Percentiles rank a stretch among this genome's conserved stretches.
Evolutionary conservation across 1,140 invertebrate species (phyloP).

Genomic region (Drosophila ananassae): DNA sequence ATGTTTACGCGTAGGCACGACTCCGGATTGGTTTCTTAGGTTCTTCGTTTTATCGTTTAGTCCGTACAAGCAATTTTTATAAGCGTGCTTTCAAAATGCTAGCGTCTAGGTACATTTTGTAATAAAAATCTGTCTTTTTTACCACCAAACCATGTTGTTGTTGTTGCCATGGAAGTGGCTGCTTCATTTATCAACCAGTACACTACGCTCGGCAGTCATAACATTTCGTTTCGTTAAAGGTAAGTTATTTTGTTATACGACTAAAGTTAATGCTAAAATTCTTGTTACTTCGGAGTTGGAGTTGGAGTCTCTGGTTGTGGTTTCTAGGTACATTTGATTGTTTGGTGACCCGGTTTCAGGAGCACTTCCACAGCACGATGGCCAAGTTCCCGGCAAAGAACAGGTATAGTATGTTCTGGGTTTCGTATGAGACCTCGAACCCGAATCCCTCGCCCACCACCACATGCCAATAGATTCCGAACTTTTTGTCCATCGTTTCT

Average conservation of each 20-base stretch:
- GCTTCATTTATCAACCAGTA: slow-evolving; percentile 4
- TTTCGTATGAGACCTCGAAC: slow-evolving; percentile 96
- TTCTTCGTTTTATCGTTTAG: slow-evolving; percentile 31
- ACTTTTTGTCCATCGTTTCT: slow-evolving; percentile 97
- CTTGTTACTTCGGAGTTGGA: slow-evolving; percentile 22
- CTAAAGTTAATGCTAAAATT: slow-evolving; percentile 50
- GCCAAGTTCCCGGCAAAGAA: slow-evolving; percentile 96
- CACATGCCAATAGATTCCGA: slow-evolving; percentile 96
- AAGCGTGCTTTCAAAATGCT: slow-evolving; percentile 40
- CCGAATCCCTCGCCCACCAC: slow-evolving; percentile 97
- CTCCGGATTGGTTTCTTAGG: not conserved
- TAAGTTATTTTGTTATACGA: slow-evolving; percentile 27
- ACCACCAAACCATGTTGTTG: slow-evolving; percentile 16
- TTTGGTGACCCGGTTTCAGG: slow-evolving; percentile 78
- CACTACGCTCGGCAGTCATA: slow-evolving; percentile 7
- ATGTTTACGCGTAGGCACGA: slow-evolving; percentile 89
- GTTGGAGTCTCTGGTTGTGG: slow-evolving; percentile 10
- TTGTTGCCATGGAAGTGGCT: slow-evolving; percentile 30
- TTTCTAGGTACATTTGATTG: slow-evolving; percentile 46
- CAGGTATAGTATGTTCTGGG: slow-evolving; percentile 95
- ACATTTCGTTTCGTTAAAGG: slow-evolving; percentile 29
- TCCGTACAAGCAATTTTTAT: slow-evolving; percentile 44
- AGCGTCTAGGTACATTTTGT: slow-evolving; percentile 42
- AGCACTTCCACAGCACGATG: slow-evolving; percentile 96
- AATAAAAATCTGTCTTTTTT: slow-evolving; percentile 64